Evolutionary conservation across 2,113 vertebrate species (phyloP).

Genomic region (Epinephelus cyanopodus): DNA sequence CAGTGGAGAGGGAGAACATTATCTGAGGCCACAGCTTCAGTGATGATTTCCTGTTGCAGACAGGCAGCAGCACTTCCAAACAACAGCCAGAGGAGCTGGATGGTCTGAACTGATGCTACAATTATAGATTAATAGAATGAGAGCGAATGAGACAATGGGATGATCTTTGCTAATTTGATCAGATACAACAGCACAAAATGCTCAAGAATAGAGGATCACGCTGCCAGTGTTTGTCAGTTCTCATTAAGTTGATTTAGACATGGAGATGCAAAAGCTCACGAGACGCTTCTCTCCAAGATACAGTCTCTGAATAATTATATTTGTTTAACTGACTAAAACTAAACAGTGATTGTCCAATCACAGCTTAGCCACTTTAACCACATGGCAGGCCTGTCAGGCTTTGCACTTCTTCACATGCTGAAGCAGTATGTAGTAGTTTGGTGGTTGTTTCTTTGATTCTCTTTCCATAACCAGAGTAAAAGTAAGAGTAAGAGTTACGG

Average conservation of each 20-base stretch:
- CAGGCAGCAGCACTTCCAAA: conserved; percentile 51
- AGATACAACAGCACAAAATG: conserved; percentile 1
- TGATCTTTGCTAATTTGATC: conserved; percentile 51
- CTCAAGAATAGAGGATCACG: neutral
- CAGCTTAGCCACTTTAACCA: neutral
- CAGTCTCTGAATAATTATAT: neutral
- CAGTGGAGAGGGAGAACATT: conserved; percentile 49
- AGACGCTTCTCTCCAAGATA: neutral
- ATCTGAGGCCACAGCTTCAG: conserved; percentile 59
- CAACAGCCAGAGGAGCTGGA: conserved; percentile 60
- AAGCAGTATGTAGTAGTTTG: no score
- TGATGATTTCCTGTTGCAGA: conserved; percentile 70
- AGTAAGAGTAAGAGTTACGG: no score
- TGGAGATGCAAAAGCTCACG: neutral
- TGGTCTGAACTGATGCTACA: conserved; percentile 42
- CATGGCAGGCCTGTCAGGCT: no score
- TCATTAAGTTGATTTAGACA: neutral
- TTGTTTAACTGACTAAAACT: neutral
- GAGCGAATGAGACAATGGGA: conserved; percentile 41
- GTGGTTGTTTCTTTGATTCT: no score
- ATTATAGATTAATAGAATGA: conserved; percentile 53
- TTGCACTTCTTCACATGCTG: no score
- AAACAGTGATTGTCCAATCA: neutral
- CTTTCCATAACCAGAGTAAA: no score
- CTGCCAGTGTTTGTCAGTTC: conserved; percentile 21